Evolutionary conservation across 2,113 vertebrate genomes (phyloP).

Genomic region (Motacilla tschutschensis): DNA sequence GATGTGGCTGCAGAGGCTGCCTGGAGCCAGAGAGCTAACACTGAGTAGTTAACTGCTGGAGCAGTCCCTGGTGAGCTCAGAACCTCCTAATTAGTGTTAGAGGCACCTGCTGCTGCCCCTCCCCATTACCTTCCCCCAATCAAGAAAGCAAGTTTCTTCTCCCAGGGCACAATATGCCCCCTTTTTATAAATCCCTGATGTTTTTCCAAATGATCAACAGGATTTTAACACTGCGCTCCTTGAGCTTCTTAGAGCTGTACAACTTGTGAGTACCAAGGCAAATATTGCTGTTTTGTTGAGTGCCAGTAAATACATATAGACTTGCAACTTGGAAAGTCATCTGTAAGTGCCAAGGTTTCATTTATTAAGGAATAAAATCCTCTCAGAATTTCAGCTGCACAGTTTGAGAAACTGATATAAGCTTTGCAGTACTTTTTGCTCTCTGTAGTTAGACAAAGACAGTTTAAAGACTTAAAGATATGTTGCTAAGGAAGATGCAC

Average conservation of each 20-base stretch:
- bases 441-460: not conserved
- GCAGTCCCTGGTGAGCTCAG: not conserved
- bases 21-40: not conserved
- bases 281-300: not conserved
- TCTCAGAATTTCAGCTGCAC: not conserved
- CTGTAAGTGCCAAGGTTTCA: not conserved
- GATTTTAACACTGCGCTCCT: not conserved
- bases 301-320: not conserved
- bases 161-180: rapidly evolving
- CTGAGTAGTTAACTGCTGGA: not conserved
- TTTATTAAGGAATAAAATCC: not conserved
- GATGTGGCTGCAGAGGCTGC: not conserved
- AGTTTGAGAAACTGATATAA: not conserved
- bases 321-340: not conserved
- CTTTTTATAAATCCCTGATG: not conserved
- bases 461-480: not conserved
- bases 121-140: not conserved
- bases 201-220: not conserved
- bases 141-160: not conserved
- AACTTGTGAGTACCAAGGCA: not conserved
- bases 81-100: not conserved
- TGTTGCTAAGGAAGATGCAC: not conserved
- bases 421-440: not conserved
- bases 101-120: conserved; percentile 15
- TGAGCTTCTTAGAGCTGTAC: not conserved